These are phyloP conservation scores for Heliconius cydno DNA, from an alignment of 2,888 invertebrate species.

Conservation along the genomic window DNA sequence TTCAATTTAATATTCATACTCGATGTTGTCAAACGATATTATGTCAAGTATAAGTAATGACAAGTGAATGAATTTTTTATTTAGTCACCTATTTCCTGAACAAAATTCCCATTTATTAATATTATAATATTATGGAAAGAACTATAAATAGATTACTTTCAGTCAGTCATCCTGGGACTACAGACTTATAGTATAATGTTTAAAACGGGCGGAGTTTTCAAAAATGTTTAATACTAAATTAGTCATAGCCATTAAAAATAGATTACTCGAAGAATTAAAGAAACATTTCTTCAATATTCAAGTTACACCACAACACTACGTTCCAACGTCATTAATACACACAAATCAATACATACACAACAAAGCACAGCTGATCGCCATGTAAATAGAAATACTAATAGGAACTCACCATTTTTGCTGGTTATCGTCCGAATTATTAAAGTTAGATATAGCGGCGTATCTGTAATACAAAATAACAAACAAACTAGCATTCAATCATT, in stretches of 20 bases:
- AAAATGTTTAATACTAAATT: not conserved
- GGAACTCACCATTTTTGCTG: conserved; percentile 77
- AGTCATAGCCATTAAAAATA: not conserved
- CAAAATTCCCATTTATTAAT: not conserved
- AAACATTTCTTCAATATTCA: not conserved
- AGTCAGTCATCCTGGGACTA: not conserved
- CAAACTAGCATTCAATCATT: conserved; percentile 57
- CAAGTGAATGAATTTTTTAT: not conserved
- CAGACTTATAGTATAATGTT: too few relatives aligned
- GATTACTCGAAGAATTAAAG: not conserved
- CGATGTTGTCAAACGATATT: not conserved
- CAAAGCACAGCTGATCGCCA: conserved; percentile 64
- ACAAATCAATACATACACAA: conserved; percentile 70
- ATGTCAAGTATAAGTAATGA: not conserved
- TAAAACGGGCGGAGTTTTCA: not conserved
- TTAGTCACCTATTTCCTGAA: not conserved
- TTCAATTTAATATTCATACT: not conserved
- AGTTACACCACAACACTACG: not conserved
- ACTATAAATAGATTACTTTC: not conserved
- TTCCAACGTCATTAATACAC: conserved; percentile 52
- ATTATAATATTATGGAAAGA: not conserved
- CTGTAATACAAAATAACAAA: conserved; percentile 74
- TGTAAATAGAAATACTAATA: conserved; percentile 40
- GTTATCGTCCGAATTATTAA: conserved; percentile 71
- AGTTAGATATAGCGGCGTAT: conserved; percentile 80